A percentile compares a stretch with the other conserved stretches of the same genome.
These are phyloP conservation scores for Anguilla megastoma DNA, from an alignment of 2,797 vertebrate species.

Conservation along the genomic window DNA sequence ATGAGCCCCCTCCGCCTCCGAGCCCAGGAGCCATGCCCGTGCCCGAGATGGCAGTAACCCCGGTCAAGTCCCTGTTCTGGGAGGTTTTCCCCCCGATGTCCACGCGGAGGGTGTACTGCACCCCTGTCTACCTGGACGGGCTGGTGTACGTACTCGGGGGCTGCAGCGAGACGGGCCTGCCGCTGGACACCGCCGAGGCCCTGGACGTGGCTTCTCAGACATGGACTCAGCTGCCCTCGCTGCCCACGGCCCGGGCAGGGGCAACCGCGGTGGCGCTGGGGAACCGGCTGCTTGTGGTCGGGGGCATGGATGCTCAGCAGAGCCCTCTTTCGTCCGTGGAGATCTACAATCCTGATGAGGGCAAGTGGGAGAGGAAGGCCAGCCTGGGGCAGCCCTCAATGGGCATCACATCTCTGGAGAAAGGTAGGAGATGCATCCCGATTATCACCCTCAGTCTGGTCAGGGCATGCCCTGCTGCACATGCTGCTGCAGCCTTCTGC, in stretches of 20 bases:
- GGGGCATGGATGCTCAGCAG: slow-evolving; percentile 90
- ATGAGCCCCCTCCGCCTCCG: slow-evolving; percentile 63
- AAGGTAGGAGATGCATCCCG: slow-evolving; percentile 75
- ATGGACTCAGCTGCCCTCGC: slow-evolving; percentile 81
- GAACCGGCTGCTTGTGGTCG: slow-evolving; percentile 87
- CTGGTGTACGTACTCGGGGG: slow-evolving; percentile 92
- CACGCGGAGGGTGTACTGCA: slow-evolving; percentile 90
- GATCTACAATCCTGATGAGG: slow-evolving; percentile 88
- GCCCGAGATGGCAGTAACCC: slow-evolving; percentile 82
- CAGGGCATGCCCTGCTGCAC: not conserved
- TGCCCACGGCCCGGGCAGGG: slow-evolving; percentile 85
- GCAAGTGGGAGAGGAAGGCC: slow-evolving; percentile 89
- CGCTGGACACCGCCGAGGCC: slow-evolving; percentile 82
- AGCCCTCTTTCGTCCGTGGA: slow-evolving; percentile 89
- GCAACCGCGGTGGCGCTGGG: slow-evolving; percentile 80
- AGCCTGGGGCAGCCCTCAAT: slow-evolving; percentile 91
- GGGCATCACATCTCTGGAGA: slow-evolving; percentile 88
- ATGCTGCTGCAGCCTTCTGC: not conserved
- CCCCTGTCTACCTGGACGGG: slow-evolving; percentile 79
- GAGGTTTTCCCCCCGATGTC: slow-evolving; percentile 88
- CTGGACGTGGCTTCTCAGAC: slow-evolving; percentile 84
- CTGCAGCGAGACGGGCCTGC: slow-evolving; percentile 82
- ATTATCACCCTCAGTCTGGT: not conserved
- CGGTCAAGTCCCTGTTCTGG: slow-evolving; percentile 83
- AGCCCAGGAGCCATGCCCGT: slow-evolving; percentile 72